Conservation (phyloP, 2,113 vertebrate species). For the Plecotus auritus region DNA sequence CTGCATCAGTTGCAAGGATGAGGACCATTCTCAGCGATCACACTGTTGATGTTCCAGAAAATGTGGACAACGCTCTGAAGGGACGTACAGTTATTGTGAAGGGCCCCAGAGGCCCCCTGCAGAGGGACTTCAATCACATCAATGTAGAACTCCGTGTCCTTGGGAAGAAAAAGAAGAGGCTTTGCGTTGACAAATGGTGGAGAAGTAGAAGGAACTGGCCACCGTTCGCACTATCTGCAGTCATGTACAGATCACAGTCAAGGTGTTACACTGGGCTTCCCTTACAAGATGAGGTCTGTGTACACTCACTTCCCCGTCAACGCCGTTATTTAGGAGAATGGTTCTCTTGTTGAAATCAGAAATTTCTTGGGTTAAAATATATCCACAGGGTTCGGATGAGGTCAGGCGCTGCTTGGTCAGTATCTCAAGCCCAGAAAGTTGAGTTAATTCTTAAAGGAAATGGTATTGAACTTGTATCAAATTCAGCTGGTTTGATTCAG, state of each 20-base stretch:
- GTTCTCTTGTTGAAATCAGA: background rate
- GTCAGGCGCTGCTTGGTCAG: background rate
- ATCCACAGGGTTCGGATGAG: background rate
- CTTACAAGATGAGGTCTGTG: background rate
- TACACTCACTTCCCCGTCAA: background rate
- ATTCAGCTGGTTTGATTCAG: background rate
- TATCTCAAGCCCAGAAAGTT: background rate
- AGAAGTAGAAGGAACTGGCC: background rate
- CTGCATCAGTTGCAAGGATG: background rate
- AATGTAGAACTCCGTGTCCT: background rate
- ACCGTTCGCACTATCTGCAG: background rate
- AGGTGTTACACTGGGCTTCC: background rate
- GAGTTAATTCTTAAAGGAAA: background rate
- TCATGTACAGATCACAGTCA: background rate
- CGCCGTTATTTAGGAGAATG: background rate
- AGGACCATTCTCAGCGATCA: background rate
- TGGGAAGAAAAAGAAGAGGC: background rate
- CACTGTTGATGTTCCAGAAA: background rate
- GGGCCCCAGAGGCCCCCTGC: background rate
- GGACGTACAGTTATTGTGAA: background rate
- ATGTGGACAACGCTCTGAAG: background rate
- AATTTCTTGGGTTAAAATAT: background rate
- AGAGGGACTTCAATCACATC: background rate
- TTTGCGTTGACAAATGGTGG: too few relatives aligned
- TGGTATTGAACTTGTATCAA: background rate